Base-by-base conservation (phyloP, 2,797 vertebrate species). In the Microctenopoma steveboyesi region DNA sequence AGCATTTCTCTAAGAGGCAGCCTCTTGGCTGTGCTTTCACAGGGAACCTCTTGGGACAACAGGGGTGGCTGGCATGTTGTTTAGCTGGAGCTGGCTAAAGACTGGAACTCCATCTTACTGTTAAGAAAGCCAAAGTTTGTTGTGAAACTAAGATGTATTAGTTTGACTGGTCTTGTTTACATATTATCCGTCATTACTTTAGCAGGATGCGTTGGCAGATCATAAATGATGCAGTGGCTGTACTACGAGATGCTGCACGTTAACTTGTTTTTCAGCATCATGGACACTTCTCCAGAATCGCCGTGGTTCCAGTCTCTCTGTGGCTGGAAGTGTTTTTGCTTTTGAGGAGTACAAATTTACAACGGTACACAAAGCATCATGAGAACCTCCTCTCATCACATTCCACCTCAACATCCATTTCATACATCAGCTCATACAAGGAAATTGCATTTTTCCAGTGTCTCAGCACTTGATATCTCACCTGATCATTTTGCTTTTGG, bases 41-140 rank as follows among this genome's bases (percentile, higher is more conserved):
- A 5, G 28, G 58, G 72, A 68, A 72, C 39, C 70, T 69, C 80
- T 72, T 64, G 51, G 66, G 74, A 43, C 69, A 66, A 68, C 73
- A 22, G 60, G 76, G 56, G 74, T 15, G 28, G 15, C 62, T 30
- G 50, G 43, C 28, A 43, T 82, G 81, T 86, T 85, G 58, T 81
- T 83, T 68, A 9, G 42, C 56, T 46, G 0, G 53, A 71, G 69
- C 64, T 57, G 58, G 39, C 54, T 49, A 25, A 62, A 70, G 64
- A 77, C 54, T 42, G 40, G 16, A 72, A 30, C 16, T 67, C 18
- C 53, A 51, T 35, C 54, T 74, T 76, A 71, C 48, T 65, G 60
- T 54, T 35, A 2, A 9, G 48, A 48, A 18, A 42, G 51, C 10
- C 53, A 6, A 43, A 40, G 37, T 15, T 63, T 27, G 7, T 49